Evolutionary conservation across 2,888 invertebrate species (phyloP).

Genomic region (Lycaena phlaeas): DNA sequence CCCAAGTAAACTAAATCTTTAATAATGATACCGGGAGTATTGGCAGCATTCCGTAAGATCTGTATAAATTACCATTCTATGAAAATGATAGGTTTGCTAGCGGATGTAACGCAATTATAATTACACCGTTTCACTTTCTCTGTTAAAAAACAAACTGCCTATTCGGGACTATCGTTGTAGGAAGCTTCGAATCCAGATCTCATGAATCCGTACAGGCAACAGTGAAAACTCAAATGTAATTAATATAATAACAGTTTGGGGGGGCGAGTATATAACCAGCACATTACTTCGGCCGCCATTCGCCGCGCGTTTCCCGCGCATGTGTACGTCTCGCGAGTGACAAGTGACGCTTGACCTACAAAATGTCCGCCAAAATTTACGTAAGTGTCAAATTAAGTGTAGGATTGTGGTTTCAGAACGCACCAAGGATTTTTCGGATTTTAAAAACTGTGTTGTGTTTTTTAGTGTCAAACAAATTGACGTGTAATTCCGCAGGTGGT

Average conservation of each 20-base stretch:
- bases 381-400: conserved; percentile 63
- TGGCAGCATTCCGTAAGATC: neutral
- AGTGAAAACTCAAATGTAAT: conserved; percentile 64
- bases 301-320: conserved; percentile 62
- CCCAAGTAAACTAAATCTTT: too few species aligned
- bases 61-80: neutral
- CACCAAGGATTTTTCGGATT: conserved; percentile 35
- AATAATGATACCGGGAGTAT: too few species aligned
- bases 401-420: conserved; percentile 60
- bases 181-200: conserved; percentile 55
- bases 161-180: conserved; percentile 37
- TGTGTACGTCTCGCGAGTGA: conserved; percentile 59
- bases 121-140: conserved; percentile 1
- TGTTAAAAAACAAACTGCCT: neutral
- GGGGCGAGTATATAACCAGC: conserved; percentile 60
- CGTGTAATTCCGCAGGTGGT: conserved; percentile 36
- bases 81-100: neutral
- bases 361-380: conserved; percentile 67
- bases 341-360: conserved; percentile 45
- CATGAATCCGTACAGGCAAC: conserved; percentile 25
- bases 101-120: neutral
- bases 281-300: conserved; percentile 44
- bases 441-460: conserved; percentile 19
- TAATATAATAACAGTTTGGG: conserved; percentile 61
- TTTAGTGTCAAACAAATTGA: conserved; percentile 17